Evolutionary conservation across 2,113 vertebrate genomes (phyloP).

Genomic region (Crotalus helleri): DNA sequence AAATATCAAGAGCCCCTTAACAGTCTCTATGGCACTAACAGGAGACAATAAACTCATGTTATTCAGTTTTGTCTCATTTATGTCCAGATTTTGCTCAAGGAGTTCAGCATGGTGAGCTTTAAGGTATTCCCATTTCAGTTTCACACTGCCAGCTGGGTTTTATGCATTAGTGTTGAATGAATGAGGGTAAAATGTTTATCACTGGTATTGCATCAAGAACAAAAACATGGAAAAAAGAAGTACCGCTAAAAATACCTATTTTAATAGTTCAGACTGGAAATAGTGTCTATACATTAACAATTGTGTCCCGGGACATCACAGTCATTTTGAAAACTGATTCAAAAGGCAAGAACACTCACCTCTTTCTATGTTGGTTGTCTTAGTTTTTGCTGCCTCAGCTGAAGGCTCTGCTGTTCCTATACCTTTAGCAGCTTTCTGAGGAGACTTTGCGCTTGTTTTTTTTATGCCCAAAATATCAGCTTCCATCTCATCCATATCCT

Average conservation of each 20-base stretch:
- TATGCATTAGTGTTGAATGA: not conserved
- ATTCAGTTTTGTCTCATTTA: not conserved
- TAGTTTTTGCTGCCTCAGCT: not conserved
- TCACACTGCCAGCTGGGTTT: not conserved
- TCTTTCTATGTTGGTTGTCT: slow-evolving; percentile 29
- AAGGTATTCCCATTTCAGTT: not conserved
- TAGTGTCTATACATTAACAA: not conserved
- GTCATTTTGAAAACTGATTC: not conserved
- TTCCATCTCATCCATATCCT: slow-evolving; percentile 86
- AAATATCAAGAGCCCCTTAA: not conserved
- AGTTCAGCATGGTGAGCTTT: not conserved
- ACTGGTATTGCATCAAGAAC: not conserved
- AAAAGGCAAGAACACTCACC: slow-evolving; percentile 19
- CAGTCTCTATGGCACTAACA: not conserved
- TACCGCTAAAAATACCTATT: not conserved
- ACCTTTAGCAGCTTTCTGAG: slow-evolving; percentile 52
- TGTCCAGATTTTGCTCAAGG: not conserved
- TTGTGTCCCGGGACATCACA: not conserved
- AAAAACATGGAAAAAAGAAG: not conserved
- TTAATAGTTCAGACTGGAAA: not conserved
- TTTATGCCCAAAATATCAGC: slow-evolving; percentile 74
- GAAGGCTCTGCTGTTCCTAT: slow-evolving; percentile 32
- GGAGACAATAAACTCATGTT: not conserved
- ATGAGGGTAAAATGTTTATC: not conserved
- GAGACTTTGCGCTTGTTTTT: slow-evolving; percentile 61